These are phyloP conservation scores for Entomyzon cyanotis DNA, from an alignment of 2,113 vertebrate genomes.

Conservation along the genomic window DNA sequence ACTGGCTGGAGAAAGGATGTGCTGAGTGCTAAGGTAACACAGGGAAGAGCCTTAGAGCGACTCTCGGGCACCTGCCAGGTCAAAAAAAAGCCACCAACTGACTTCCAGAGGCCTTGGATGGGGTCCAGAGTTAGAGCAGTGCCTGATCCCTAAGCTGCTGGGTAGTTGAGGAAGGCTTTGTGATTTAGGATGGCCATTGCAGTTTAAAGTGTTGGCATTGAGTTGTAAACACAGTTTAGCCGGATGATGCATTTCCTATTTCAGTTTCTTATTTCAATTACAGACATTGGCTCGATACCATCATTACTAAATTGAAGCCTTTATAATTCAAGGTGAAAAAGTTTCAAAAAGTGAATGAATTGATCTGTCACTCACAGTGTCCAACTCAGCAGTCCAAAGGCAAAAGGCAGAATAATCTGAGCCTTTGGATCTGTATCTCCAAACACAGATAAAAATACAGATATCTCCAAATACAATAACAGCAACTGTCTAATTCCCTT, in stretches of 20 bases:
- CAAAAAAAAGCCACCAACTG: neutral
- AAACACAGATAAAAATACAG: neutral
- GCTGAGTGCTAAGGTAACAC: neutral
- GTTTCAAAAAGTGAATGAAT: neutral
- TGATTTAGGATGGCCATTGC: neutral
- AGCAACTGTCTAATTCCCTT: neutral
- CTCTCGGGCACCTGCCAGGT: neutral
- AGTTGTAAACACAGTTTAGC: neutral
- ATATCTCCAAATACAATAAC: neutral
- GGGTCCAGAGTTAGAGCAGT: neutral
- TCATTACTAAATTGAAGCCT: neutral
- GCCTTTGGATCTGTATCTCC: neutral
- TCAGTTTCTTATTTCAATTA: conserved; percentile 25
- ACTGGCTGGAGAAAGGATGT: neutral
- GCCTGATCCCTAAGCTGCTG: neutral
- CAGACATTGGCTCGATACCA: neutral
- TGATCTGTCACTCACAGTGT: neutral
- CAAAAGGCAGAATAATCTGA: neutral
- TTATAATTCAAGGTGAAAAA: neutral
- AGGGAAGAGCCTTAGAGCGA: neutral
- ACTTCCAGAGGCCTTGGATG: conserved; percentile 19
- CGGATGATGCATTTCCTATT: neutral
- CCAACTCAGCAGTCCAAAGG: neutral
- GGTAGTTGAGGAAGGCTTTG: neutral
- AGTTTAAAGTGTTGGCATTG: conserved; percentile 1